Evolutionary conservation across 2,888 invertebrate species (phyloP).

Genomic region (Andrena marginata): DNA sequence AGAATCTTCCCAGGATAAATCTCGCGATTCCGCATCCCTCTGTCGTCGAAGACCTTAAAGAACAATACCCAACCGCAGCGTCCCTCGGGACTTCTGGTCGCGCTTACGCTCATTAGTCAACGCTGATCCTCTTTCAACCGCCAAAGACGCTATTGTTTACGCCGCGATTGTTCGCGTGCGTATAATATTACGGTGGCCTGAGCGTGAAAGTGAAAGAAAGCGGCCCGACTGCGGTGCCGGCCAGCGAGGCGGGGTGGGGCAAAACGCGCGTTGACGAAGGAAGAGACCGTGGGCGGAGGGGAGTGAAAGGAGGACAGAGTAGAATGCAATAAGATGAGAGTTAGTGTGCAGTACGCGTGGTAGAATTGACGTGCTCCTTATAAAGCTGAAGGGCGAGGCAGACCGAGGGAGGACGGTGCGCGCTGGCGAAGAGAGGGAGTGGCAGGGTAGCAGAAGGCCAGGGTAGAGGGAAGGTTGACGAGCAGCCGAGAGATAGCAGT

Average conservation of each 20-base stretch:
- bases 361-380: conserved; percentile 76
- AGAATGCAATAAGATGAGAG: conserved; percentile 67
- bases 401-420: conserved; percentile 4
- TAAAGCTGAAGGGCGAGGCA: conserved; percentile 59
- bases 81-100: background rate
- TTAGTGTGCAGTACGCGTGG: conserved; percentile 68
- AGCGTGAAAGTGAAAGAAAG: conserved; percentile 11
- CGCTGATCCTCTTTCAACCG: conserved; percentile 46
- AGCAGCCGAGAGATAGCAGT: conserved; percentile 51
- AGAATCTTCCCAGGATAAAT: conserved; percentile 13
- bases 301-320: conserved; percentile 35
- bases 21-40: background rate
- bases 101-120: conserved; percentile 54
- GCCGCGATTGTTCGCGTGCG: conserved; percentile 47
- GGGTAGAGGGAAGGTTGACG: conserved; percentile 58
- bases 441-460: conserved; percentile 25
- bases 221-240: background rate
- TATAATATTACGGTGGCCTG: conserved; percentile 39
- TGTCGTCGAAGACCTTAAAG: conserved; percentile 37
- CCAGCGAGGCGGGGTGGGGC: background rate
- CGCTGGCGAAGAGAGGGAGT: conserved; percentile 1
- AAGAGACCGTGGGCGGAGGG: background rate
- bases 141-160: conserved; percentile 55
- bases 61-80: conserved; percentile 41
- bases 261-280: conserved; percentile 5